Evolutionary conservation across 37 sponge, comb jelly and placozoan species (phyloP), one percentile per base, ranked within the genome.

Genomic region (Sycon ciliatum): DNA sequence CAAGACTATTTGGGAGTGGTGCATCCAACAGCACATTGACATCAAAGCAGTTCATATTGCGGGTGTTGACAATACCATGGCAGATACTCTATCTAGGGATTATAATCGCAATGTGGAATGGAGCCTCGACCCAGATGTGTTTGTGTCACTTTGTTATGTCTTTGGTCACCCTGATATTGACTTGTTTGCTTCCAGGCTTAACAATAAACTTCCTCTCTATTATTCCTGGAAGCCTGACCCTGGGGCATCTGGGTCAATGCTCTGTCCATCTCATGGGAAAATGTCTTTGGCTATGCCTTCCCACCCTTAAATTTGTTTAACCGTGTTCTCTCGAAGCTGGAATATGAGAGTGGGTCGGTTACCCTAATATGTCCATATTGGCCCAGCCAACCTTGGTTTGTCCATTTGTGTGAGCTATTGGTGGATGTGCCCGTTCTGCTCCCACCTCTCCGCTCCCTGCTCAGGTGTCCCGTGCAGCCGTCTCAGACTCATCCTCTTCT

Each of bases 261-360:
- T 4, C 36, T 81, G 5, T 7, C n/a, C 16, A 18, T 70, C 4
- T 1, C 4, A 2, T 81, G 76, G 82, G 42, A 22, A 42, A 56
- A 61, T 0, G 13, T 34, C 31, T 26, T 9, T 1, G 71, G 65
- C 0, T 81, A 81, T 61, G 76, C 82, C 0, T 81, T 81, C 35
- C 82, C 82, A 30, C 82, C 76, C 24, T 81, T 81, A n/a, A n/a
- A 9, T 33, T 39, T 81, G 37, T 49, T 81, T 27, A 72, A 76
- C 34, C 62, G 67, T 30, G 69, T 71, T 39, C 76, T 81, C 1
- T 76, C 62, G 76, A 81, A 81, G 66, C 26, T 81, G 3, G 4
- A 2, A 0, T 29, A 53, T 4, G 76, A 81, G 65, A 3, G 30
- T 2, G 16, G 55, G 16, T 36, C 71, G 26, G 16, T 81, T n/a